Evolutionary conservation across 2,888 invertebrate species (phyloP), one percentile per base, ranked within the genome.

Genomic region (Phrixothrix hirtus): DNA sequence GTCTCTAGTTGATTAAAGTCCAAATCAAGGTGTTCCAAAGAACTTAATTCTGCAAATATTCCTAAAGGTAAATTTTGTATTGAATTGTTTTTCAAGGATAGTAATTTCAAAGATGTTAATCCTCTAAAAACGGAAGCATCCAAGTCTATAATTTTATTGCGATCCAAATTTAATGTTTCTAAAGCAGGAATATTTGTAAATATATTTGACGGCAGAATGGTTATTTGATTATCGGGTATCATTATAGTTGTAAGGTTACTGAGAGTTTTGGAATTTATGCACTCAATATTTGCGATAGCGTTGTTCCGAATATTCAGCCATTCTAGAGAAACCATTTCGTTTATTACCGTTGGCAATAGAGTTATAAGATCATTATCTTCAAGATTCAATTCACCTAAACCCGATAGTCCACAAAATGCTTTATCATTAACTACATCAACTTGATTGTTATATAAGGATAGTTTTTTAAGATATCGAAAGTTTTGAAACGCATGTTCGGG

Each of bases 271-370:
- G 25, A 26, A 21, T 21, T 11, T 7, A 38, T 11, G 2, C 13
- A 25, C 9, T 27, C 3, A 2, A 26, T 11, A n/a, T 14, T 12
- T 5, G 6, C 5, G 3, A 26, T 2, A n/a, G 26, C 12, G 13
- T 38, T 25, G n/a, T 38, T 11, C 4, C 38, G 38, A 26, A 38
- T 12, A n/a, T 38, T 38, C 10, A 38, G 13, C 38, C 38, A 38
- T 11, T 26, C 12, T 7, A 38, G 13, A 9, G 10, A 9, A 3
- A 11, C 2, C 26, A 26, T 7, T 2, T 25, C 21, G 2, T 26
- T 7, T 7, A 38, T 10, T 2, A 11, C 11, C 7, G 25, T n/a
- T 13, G 26, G 2, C 4, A 11, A 1, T 14, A 38, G 1, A 6
- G 5, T 5, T 14, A 38, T 27, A 7, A 5, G 3, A 7, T 25